Evolutionary conservation across 2,888 invertebrate genomes (phyloP), one percentile per base, ranked within the genome.

Genomic region (Drosophila neutralis): DNA sequence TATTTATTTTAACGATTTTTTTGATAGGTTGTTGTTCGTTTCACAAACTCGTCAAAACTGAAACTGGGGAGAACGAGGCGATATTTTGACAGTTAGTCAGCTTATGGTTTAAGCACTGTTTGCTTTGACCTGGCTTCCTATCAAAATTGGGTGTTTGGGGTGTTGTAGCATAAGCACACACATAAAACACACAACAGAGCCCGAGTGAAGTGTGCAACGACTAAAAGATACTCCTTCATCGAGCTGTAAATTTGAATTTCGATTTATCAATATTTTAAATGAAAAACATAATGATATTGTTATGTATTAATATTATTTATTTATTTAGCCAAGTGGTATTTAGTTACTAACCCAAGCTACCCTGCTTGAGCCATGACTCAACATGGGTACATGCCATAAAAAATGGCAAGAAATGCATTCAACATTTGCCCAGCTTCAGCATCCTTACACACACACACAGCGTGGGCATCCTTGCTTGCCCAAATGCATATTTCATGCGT

Each of bases 401-500:
- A 74, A 74, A 61, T 15, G 29, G 49, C 49, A 48, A 70, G 58
- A 45, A 70, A 54, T 60, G 69, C 79, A 69, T 59, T 48, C 59
- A 73, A 38, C 59, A 72, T 72, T 73, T 67, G 76, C 58, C 68
- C 57, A 73, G 63, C 45, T 56, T 58, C 51, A 31, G 78, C 42
- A 71, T 59, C 48, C 59, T 57, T 24, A 52, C 40, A 42, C 33
- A 24, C 71, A 58, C 45, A 29, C 64, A 64, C 64, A 73, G 65
- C 62, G 68, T 72, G 62, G 62, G 31, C 57, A 40, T 15, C 8
- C 57, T 15, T 10, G 29, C 60, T 33, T 24, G 48, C 54, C 29
- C 83, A 72, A 79, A 84, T 90, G 85, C 90, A 90, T 91, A 88
- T 91, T 91, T 90, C 81, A 91, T 90, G 89, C 84, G 91, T 90